A percentile compares a stretch with the other conserved stretches of the same genome.
These are phyloP conservation scores for Bemisia tabaci DNA, from an alignment of 1,140 invertebrate species.

Conservation along the genomic window DNA sequence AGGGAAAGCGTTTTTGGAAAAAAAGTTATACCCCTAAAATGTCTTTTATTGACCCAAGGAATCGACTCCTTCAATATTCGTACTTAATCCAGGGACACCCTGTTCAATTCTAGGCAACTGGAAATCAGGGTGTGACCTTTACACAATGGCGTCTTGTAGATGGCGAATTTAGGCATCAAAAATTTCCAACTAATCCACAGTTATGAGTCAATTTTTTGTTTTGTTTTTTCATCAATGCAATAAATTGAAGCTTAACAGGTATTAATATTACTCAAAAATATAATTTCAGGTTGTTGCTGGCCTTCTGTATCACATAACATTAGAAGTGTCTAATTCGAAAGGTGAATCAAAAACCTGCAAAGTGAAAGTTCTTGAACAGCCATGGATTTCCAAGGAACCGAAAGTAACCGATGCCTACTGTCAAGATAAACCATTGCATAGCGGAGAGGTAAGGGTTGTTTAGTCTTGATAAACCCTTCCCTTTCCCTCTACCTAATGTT, in stretches of 20 bases:
- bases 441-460: not conserved
- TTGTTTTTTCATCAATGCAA: not conserved
- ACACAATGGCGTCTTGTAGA: no score
- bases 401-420: not conserved
- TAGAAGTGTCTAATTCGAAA: not conserved
- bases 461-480: no score
- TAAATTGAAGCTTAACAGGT: no score
- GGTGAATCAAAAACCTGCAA: not conserved
- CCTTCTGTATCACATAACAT: not conserved
- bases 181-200: not conserved
- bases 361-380: not conserved
- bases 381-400: not conserved
- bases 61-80: no score
- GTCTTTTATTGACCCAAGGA: no score
- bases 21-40: no score
- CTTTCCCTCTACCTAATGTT: no score
- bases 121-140: no score
- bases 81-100: no score
- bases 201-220: not conserved
- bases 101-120: no score
- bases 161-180: no score
- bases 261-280: not conserved
- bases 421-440: not conserved
- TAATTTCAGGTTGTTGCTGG: not conserved
- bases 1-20: no score